Base-by-base conservation (phyloP, 2,113 vertebrate genomes). In the Syngnathus scovelli region DNA sequence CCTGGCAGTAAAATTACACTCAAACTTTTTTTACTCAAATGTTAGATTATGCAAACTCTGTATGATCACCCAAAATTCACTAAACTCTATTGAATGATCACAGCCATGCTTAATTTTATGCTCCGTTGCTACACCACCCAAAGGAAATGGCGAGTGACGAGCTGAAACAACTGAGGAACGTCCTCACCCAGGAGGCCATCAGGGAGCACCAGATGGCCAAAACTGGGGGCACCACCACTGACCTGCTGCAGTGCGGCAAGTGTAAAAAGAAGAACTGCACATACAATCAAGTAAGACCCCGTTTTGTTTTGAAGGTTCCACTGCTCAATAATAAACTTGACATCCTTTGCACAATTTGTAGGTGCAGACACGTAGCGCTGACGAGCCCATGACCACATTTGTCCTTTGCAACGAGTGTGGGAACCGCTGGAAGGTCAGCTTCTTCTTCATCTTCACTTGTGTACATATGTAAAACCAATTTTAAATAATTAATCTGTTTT, bases 151-250 rank as follows among this genome's bases (percentile, higher is more conserved):
- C 97, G 74, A 99, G 97, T 0, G 95, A 98, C 0, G 96, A 99
- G 84, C 91, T 99, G 82, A 95, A 94, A 88, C 86, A 95, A 77
- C 80, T 98, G 86, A 90, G 97, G 79, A 95, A 92, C 0, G 92
- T 92, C 79, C 92, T 98, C 92, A 99, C 97, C 41, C 94, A 95
- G 81, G 97, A 98, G 83, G 97, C 97, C 79, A 98, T 99, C 64
- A 90, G 97, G 9, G 97, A 98, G 78, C 97, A 99, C 85, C 97
- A 99, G 89, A 97, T 99, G 97, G 96, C 97, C 82, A 98, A 98
- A 91, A 99, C 96, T 0, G 89, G 95, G 0, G 97, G 97, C 58
- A 99, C 97, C 5, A 78, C 90, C 75, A 98, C 96, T 0, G 95
- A 95, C 90, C 91, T 99, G 82, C 92, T 99, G 87, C 95, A 97